phyloP scores from a whole-genome alignment of 1,140 invertebrate genomes.

The Drosophila jambulina region DNA sequence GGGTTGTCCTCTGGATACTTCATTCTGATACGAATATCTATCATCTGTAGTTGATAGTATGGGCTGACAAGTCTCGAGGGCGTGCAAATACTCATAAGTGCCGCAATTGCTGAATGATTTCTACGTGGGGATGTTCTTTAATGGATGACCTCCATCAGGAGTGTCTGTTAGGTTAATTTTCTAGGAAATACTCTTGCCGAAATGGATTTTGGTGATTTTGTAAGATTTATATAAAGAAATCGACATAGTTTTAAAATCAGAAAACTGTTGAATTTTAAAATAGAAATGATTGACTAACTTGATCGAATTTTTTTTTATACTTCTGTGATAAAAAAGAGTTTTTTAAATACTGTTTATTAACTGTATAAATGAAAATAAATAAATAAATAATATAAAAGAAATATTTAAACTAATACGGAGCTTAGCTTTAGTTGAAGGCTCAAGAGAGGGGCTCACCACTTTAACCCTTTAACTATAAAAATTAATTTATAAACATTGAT shows the following conservation, averaged over 20 bases:
- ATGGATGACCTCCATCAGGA: neutral
- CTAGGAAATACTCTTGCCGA: neutral
- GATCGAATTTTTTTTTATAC: too few species aligned
- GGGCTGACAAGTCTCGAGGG: conserved; percentile 35
- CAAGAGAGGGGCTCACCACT: too few species aligned
- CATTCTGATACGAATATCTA: conserved; percentile 15
- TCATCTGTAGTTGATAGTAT: conserved; percentile 7
- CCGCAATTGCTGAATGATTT: conserved; percentile 27
- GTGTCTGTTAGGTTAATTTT: neutral
- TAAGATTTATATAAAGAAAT: neutral
- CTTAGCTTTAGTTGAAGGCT: too few species aligned
- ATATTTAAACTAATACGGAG: too few species aligned
- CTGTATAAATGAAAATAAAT: too few species aligned
- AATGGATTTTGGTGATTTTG: neutral
- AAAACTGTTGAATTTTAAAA: too few species aligned
- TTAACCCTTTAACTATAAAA: too few species aligned
- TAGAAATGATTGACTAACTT: too few species aligned
- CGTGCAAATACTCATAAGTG: conserved; percentile 50
- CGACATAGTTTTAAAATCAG: neutral
- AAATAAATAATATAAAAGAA: too few species aligned
- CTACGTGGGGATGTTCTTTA: neutral
- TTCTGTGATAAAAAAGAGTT: too few species aligned
- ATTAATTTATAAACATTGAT: too few species aligned
- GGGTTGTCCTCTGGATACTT: conserved; percentile 12
- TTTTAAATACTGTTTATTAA: too few species aligned